Conservation (phyloP, 1,140 invertebrate genomes). For the Diachasmimorpha longicaudata region DNA sequence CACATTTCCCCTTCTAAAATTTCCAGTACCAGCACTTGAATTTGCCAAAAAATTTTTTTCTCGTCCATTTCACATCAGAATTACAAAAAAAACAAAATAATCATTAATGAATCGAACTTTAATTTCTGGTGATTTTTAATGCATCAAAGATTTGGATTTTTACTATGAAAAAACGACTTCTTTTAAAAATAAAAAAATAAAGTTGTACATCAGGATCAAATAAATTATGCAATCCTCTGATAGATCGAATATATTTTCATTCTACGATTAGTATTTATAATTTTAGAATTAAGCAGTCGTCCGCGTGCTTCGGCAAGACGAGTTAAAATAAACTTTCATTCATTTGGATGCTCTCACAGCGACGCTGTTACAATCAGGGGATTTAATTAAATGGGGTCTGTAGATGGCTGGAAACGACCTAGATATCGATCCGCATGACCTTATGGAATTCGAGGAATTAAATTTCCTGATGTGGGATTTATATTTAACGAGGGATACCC, state of each 20-base stretch:
- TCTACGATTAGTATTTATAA: background rate
- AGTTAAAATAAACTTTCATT: slow-evolving; percentile 1
- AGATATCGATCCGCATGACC: background rate
- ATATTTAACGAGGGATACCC: background rate
- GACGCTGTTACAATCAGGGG: background rate
- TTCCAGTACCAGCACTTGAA: too few species aligned
- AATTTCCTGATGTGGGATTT: background rate
- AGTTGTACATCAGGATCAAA: too few species aligned
- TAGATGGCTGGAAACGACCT: background rate
- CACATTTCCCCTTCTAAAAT: too few species aligned
- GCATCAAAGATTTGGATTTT: too few species aligned
- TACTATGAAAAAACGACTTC: too few species aligned
- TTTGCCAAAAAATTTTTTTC: too few species aligned
- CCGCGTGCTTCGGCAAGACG: background rate
- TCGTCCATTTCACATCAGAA: too few species aligned
- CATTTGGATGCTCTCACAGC: background rate
- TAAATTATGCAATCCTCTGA: too few species aligned
- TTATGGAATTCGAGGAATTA: background rate
- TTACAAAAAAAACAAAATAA: too few species aligned
- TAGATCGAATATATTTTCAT: background rate
- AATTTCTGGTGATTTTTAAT: too few species aligned
- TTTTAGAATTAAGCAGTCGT: background rate
- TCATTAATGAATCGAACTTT: too few species aligned
- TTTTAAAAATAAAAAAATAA: too few species aligned
- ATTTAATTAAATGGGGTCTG: background rate